Conservation (phyloP, 2,113 vertebrate genomes). For the Empidonax traillii region DNA sequence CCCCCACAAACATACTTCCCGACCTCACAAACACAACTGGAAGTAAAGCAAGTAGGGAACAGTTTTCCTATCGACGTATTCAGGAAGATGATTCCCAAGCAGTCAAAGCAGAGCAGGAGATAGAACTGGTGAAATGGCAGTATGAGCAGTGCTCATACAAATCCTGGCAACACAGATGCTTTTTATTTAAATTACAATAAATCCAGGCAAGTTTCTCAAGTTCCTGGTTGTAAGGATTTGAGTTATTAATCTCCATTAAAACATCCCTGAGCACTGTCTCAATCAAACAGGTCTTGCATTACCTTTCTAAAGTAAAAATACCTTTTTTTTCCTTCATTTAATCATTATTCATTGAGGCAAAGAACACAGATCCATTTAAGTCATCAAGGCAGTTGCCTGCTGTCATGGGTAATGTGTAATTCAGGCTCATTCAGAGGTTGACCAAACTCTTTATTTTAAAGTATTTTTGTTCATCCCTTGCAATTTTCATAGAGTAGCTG, state of each 20-base stretch:
- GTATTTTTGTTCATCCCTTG: neutral
- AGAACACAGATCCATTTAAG: neutral
- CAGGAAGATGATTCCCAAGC: conserved; percentile 1
- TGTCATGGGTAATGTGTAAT: neutral
- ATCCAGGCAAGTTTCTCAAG: neutral
- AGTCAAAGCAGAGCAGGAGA: neutral
- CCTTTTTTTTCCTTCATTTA: neutral
- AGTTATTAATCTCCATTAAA: neutral
- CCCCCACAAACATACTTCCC: neutral
- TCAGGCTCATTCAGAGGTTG: neutral
- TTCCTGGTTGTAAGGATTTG: neutral
- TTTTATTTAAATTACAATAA: neutral
- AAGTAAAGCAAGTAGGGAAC: neutral
- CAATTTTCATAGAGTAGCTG: neutral
- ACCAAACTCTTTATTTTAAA: neutral
- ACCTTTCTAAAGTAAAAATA: neutral
- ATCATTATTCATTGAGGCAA: neutral
- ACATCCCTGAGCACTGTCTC: neutral
- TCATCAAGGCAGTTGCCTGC: neutral
- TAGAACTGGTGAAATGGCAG: neutral
- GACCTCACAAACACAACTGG: neutral
- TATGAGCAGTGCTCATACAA: neutral
- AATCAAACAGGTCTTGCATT: neutral
- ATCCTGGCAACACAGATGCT: neutral
- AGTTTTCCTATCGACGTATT: neutral